These are phyloP conservation scores for Acrobasis consociella DNA, from an alignment of 2,888 invertebrate genomes.

Conservation along the genomic window DNA sequence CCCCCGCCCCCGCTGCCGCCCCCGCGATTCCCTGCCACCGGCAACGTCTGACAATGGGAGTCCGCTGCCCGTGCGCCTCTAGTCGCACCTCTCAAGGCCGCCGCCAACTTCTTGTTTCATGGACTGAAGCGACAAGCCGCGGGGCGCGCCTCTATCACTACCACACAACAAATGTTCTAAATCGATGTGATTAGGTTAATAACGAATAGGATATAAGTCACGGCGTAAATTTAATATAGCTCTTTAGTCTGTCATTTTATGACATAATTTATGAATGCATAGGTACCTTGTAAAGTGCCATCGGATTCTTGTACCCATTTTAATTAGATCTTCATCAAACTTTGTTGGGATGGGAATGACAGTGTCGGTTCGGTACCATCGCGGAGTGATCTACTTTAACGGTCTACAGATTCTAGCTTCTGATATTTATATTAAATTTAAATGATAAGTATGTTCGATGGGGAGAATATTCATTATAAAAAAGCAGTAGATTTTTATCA, in stretches of 20 bases:
- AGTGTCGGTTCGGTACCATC: conserved; percentile 27
- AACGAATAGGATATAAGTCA: conserved; percentile 75
- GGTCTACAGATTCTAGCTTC: conserved; percentile 58
- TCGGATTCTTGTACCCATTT: conserved; percentile 75
- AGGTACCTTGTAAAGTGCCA: conserved; percentile 74
- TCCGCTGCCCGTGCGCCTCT: conserved; percentile 83
- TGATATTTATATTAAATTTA: conserved; percentile 50
- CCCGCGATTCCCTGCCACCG: conserved; percentile 89
- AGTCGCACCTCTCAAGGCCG: conserved; percentile 84
- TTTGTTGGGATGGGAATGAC: conserved; percentile 43
- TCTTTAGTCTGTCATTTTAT: conserved; percentile 79
- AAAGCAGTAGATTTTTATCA: conserved; percentile 56
- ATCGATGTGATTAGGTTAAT: conserved; percentile 79
- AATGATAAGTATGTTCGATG: conserved; percentile 49
- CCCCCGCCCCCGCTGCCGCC: conserved; percentile 92
- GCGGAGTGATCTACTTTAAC: conserved; percentile 28
- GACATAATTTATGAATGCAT: conserved; percentile 74
- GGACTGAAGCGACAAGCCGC: conserved; percentile 83
- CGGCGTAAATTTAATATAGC: conserved; percentile 74
- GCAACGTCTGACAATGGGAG: conserved; percentile 91
- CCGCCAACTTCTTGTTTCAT: conserved; percentile 86
- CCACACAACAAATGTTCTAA: conserved; percentile 83
- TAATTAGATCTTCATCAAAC: conserved; percentile 60
- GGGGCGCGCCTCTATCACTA: conserved; percentile 73
- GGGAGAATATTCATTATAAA: conserved; percentile 47